A percentile compares a stretch with the other conserved stretches of the same genome.
phyloP scores from a whole-genome alignment of 2,888 invertebrate species.

The Conistra vaccinii region DNA sequence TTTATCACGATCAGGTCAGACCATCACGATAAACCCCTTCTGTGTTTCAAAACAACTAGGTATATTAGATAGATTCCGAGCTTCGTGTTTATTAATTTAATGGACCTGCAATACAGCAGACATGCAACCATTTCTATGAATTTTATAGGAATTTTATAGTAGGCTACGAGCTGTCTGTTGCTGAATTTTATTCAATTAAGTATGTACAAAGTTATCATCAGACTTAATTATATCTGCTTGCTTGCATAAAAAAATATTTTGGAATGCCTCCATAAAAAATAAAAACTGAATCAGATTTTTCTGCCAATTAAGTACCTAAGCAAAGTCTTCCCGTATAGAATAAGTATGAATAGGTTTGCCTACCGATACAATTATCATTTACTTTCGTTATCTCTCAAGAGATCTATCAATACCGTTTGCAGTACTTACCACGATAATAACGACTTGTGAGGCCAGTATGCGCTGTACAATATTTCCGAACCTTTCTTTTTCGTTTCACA shows the following conservation, averaged over 20 bases:
- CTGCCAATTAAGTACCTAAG: not conserved
- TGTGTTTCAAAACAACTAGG: conserved; percentile 47
- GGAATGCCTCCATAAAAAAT: not conserved
- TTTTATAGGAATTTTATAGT: conserved; percentile 45
- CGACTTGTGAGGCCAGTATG: too few species aligned
- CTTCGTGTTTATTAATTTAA: conserved; percentile 54
- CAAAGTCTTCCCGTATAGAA: not conserved
- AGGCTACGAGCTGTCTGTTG: conserved; percentile 26
- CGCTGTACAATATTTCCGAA: too few species aligned
- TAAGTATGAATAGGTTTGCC: conserved; percentile 7
- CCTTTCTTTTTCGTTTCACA: too few species aligned
- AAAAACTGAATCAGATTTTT: not conserved
- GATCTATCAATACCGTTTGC: too few species aligned
- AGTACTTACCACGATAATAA: too few species aligned
- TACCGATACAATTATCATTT: too few species aligned
- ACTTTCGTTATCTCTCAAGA: too few species aligned
- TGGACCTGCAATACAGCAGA: conserved; percentile 42
- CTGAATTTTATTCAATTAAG: conserved; percentile 32
- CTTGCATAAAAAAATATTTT: not conserved
- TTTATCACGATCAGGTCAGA: conserved; percentile 33
- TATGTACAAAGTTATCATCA: not conserved
- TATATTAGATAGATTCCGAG: conserved; percentile 28
- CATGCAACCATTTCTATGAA: conserved; percentile 58
- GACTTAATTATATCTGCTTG: not conserved
- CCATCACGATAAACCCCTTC: conserved; percentile 33